Conservation (phyloP, 1,140 invertebrate species). For the Tetramorium alpestre region DNA sequence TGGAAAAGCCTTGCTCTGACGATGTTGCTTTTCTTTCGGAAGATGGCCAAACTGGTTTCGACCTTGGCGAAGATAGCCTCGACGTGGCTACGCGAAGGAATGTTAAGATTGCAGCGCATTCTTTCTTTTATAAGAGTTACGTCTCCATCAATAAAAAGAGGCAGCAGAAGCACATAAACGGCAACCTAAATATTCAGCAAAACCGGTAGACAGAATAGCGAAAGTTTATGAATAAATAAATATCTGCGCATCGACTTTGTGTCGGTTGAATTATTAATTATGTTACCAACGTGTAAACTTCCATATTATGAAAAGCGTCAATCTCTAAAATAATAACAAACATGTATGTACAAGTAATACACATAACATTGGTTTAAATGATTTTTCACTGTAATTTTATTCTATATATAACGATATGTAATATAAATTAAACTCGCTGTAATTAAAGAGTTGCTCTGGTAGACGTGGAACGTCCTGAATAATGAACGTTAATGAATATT, state of each 20-base stretch:
- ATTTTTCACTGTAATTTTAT: slow-evolving; percentile 10
- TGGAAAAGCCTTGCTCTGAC: slow-evolving; percentile 67
- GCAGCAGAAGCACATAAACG: background rate
- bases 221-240: slow-evolving; percentile 27
- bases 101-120: slow-evolving; percentile 46
- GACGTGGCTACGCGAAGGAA: slow-evolving; percentile 50
- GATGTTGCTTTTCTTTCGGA: slow-evolving; percentile 68
- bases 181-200: background rate
- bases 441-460: slow-evolving; percentile 27
- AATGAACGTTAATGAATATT: slow-evolving; percentile 52
- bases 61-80: slow-evolving; percentile 60
- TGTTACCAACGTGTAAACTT: slow-evolving; percentile 5
- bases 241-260: background rate
- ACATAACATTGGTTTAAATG: background rate
- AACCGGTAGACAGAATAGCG: background rate
- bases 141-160: background rate
- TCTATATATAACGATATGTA: background rate
- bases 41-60: slow-evolving; percentile 71
- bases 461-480: slow-evolving; percentile 3
- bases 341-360: background rate
- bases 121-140: background rate
- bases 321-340: slow-evolving; percentile 19
- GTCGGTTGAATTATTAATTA: slow-evolving; percentile 11
- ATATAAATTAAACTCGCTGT: slow-evolving; percentile 28
- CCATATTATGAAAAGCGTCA: background rate